Percentiles rank a stretch among this genome's conserved stretches.
Conservation (phyloP, 2,888 invertebrate species). For the Sarcophaga variegata region DNA sequence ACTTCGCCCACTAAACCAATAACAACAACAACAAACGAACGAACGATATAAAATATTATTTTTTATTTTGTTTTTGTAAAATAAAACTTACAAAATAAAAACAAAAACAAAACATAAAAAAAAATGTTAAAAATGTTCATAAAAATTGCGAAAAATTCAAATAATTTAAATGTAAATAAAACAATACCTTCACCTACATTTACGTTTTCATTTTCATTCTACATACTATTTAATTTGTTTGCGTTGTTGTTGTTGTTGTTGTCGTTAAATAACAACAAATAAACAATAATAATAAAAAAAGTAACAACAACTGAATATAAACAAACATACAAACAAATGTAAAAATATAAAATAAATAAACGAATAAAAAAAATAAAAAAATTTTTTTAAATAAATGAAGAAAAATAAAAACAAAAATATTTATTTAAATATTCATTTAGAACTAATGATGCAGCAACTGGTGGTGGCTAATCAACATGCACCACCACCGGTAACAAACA, state of each 20-base stretch:
- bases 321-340: constrained; percentile 20
- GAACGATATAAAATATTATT: too few species aligned
- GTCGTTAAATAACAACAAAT: constrained; percentile 2
- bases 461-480: background rate
- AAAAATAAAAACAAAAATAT: constrained; percentile 7
- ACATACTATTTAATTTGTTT: background rate
- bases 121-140: background rate
- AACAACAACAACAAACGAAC: background rate
- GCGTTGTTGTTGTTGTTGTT: constrained; percentile 29
- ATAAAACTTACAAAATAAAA: background rate
- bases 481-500: background rate
- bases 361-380: background rate
- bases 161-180: constrained; percentile 58
- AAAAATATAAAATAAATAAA: constrained; percentile 4
- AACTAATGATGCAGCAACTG: constrained; percentile 63
- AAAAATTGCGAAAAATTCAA: background rate
- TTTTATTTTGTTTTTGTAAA: too few species aligned
- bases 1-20: constrained; percentile 39
- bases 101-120: background rate
- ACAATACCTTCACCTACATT: constrained; percentile 67
- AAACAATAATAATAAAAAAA: background rate
- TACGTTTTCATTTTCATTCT: constrained; percentile 37
- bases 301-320: background rate
- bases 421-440: constrained; percentile 60
- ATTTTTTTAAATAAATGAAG: too few species aligned